A percentile compares a stretch with the other conserved stretches of the same genome.
These are phyloP conservation scores for Platerodrilus igneus DNA, from an alignment of 2,888 invertebrate species.

Conservation along the genomic window DNA sequence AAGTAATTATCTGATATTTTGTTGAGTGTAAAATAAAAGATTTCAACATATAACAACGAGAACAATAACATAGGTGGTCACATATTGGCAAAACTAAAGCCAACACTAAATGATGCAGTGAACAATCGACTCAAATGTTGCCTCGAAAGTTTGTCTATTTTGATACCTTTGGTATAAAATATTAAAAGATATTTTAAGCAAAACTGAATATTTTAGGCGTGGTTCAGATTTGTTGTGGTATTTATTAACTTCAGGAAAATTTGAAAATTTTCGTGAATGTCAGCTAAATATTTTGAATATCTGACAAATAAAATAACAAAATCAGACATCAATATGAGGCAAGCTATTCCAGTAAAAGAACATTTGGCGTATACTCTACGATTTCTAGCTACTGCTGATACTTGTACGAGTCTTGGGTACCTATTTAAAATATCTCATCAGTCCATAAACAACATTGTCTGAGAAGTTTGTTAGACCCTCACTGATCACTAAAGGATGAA, in stretches of 20 bases:
- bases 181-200: too few species aligned
- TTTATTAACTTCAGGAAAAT: slow-evolving; percentile 18
- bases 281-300: slow-evolving; percentile 25
- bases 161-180: too few species aligned
- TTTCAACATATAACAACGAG: too few species aligned
- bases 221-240: slow-evolving; percentile 5
- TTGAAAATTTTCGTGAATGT: slow-evolving; percentile 29
- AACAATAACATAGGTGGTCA: too few species aligned
- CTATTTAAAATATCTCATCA: slow-evolving; percentile 29
- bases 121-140: too few species aligned
- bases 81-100: too few species aligned
- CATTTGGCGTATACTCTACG: slow-evolving; percentile 26
- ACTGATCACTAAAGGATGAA: slow-evolving; percentile 20
- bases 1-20: too few species aligned
- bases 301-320: slow-evolving; percentile 25
- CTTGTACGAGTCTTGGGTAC: slow-evolving; percentile 27
- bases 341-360: slow-evolving; percentile 23
- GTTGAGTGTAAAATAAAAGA: too few species aligned
- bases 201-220: too few species aligned
- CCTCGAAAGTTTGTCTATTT: too few species aligned
- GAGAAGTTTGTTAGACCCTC: slow-evolving; percentile 25
- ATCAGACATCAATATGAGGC: slow-evolving; percentile 26
- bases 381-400: slow-evolving; percentile 28
- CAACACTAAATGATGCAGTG: too few species aligned
- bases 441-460: slow-evolving; percentile 19